These are phyloP conservation scores for Gymnogyps californianus DNA, from an alignment of 2,113 vertebrate species.

Conservation along the genomic window DNA sequence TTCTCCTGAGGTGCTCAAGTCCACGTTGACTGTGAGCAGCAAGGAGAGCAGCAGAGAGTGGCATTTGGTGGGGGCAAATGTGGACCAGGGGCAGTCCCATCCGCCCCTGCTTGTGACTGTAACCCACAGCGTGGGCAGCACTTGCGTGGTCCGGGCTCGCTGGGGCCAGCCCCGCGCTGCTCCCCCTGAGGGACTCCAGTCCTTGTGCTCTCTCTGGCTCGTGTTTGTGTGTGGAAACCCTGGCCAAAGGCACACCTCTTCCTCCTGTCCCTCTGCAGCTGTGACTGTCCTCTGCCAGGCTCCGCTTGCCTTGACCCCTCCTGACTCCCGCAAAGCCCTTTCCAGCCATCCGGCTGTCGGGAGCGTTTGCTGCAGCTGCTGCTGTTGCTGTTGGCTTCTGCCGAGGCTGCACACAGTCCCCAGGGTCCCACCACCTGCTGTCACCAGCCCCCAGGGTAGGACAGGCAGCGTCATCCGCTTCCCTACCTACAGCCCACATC, in stretches of 20 bases:
- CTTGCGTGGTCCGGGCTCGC: fast-evolving
- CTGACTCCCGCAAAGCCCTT: background rate
- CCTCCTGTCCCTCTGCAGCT: background rate
- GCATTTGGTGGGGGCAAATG: fast-evolving
- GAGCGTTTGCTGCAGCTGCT: background rate
- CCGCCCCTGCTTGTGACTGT: fast-evolving
- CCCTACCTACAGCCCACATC: background rate
- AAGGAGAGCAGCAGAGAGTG: background rate
- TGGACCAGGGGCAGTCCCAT: fast-evolving
- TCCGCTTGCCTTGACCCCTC: background rate
- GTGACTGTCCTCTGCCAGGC: background rate
- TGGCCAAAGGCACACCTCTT: background rate
- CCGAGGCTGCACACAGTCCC: background rate
- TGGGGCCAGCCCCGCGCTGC: background rate
- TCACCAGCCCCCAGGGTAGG: background rate
- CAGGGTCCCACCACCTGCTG: background rate
- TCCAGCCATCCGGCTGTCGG: background rate
- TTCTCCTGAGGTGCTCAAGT: background rate
- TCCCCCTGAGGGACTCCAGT: background rate
- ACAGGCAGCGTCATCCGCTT: background rate
- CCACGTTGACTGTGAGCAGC: fast-evolving
- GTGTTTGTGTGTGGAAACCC: background rate
- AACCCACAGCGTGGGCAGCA: background rate
- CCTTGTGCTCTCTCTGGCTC: background rate
- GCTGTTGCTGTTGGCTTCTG: background rate